Base-by-base conservation (phyloP, 2,888 invertebrate species). In the Notocelia uddmanniana region DNA sequence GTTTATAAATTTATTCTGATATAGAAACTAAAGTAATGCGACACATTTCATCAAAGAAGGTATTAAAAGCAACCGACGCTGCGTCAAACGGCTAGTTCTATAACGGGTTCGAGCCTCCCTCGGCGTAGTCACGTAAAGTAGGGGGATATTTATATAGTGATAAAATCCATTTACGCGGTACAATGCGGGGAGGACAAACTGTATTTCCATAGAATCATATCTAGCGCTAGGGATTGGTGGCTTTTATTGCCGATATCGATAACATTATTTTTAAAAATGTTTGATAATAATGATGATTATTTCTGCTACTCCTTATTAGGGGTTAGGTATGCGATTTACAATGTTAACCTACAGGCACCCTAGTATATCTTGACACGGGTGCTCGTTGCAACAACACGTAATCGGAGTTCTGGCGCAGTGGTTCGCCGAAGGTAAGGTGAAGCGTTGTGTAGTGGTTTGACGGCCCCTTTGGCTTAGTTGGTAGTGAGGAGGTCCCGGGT, bases 201-300 rank as follows among this genome's bases (percentile, higher is more conserved):
- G 89, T 92, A 91, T 92, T 92, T 92, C 90, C 91, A 92, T 92
- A 91, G 90, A 91, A 88, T 89, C 89, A 88, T 90, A 89, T 91
- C 89, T 87, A 80, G 83, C 81, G 83, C 81, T 78, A 83, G 83
- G 81, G 83, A 74, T 74, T 62, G 48, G 31, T 21, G 5, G 31
- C 8, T 31, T 31, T 31, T 9, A 2, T 31, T 31, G 31, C 31
- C 31, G 31, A 31, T 71, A 66, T 23, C 34, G 60, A 58, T 59
- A 41, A n/a, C 18, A 5, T 34, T 18, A 18, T 37, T 37, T 37
- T 11, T 11, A 37, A 37, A 31, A 31, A 31, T 31, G 31, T 31
- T 31, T 31, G 31, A 31, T 31, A 9, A 31, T 31, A 6, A 31
- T 31, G 31, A n/a, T n/a, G n/a, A n/a, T n/a, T 31, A 9, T 31